Base-by-base conservation (phyloP, 2,797 vertebrate species). In the Echiichthys vipera region DNA sequence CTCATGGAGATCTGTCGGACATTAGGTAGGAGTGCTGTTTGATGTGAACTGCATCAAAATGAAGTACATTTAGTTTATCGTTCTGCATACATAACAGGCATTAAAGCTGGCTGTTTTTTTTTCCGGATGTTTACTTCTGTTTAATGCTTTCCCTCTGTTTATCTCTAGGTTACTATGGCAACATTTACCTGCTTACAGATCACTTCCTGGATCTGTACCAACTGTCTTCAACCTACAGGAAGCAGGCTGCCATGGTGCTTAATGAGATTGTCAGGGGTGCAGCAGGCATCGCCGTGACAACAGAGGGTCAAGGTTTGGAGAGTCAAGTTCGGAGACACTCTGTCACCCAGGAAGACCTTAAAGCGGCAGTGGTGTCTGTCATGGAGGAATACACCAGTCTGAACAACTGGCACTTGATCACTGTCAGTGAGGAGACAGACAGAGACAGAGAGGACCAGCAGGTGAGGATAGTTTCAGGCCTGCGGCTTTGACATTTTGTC, bases 161-260 rank as follows among this genome's bases (percentile, higher is more conserved):
- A 4, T 66, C 25, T 42, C 7, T 20, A 93, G 92, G 97, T 69
- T 95, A 94, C 80, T 94, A 96, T 0, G 96, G 98, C 63, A 95
- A 96, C 88, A 91, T 97, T 58, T 97, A 96, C 84, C 79, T 99
- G 73, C 93, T 99, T 0, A 95, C 95, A 2, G 98, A 99, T 84
- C 95, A 96, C 76, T 96, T 99, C 83, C 77, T 96, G 90, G 96
- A 96, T 51, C 91, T 98, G 49, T 98, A 98, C 82, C 50, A 73
- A 0, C 94, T 96, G 59, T 98, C 98, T 0, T 80, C 88, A 2
- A 51, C 71, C 13, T 98, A 97, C 89, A 94, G 96, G 46, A 97
- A 97, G 88, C 97, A 98, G 89, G 96, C 97, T 0, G 96, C 97
- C 18, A 93, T 98, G 93, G 95, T 97, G 40, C 93, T 99, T 22